phyloP scores from a whole-genome alignment of 2,113 vertebrate genomes.

The Micromys minutus region DNA sequence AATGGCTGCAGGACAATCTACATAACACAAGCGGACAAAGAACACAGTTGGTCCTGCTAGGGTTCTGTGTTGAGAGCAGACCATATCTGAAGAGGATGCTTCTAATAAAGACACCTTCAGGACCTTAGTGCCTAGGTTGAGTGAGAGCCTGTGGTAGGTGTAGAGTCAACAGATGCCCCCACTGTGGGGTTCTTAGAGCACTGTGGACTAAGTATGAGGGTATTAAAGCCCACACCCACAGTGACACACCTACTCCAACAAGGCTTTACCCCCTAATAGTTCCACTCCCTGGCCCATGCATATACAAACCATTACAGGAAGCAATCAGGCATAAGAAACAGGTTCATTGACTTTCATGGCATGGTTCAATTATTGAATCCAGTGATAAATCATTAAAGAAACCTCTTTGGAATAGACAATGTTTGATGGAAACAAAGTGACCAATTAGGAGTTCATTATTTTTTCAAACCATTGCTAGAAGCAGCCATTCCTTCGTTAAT shows the following conservation, averaged over 20 bases:
- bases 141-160: neutral
- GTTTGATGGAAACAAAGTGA: neutral
- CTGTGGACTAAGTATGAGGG: neutral
- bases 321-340: neutral
- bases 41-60: neutral
- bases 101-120: neutral
- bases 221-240: no score
- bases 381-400: neutral
- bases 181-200: neutral
- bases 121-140: neutral
- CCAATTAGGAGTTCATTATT: neutral
- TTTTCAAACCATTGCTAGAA: neutral
- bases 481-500: neutral
- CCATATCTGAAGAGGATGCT: neutral
- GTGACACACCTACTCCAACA: no score
- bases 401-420: neutral
- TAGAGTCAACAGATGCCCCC: neutral
- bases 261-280: no score
- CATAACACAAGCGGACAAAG: neutral
- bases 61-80: neutral
- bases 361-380: neutral
- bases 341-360: neutral
- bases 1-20: no score
- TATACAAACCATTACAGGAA: no score
- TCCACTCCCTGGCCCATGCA: no score